A percentile compares a stretch with the other conserved stretches of the same genome.
Evolutionary conservation across 92 coral and sea anemone genomes (phyloP).

Genomic region (Umimayanthus chanpuru): DNA sequence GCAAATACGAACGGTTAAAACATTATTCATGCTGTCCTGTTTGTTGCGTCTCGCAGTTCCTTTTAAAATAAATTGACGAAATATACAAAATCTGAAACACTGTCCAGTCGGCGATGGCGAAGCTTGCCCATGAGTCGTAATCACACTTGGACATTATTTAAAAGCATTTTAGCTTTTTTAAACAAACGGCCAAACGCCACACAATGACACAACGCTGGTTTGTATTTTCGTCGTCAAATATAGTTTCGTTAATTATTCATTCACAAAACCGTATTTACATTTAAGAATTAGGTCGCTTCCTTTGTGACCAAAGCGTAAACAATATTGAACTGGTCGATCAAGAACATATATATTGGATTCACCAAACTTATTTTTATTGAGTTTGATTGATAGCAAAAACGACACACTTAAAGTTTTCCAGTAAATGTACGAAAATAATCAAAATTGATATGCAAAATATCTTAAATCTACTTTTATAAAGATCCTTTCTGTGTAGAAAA

Average conservation of each 20-base stretch:
- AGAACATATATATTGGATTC: slow-evolving; percentile 19
- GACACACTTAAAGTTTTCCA: neutral
- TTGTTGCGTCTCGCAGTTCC: neutral
- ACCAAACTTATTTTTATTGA: neutral
- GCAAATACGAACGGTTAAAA: neutral
- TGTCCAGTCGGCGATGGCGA: neutral
- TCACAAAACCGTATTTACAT: slow-evolving; percentile 71
- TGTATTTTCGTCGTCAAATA: neutral
- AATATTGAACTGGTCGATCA: neutral
- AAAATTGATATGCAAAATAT: neutral
- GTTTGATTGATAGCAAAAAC: neutral
- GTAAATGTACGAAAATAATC: neutral
- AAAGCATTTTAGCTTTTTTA: neutral
- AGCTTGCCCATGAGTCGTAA: neutral
- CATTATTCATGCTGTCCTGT: neutral
- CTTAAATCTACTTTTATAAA: neutral
- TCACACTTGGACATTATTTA: slow-evolving; percentile 3
- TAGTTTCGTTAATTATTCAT: slow-evolving; percentile 63
- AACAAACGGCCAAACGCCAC: slow-evolving; percentile 5
- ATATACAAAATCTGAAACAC: neutral
- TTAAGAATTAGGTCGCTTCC: slow-evolving; percentile 33
- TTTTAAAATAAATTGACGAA: neutral
- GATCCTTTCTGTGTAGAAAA: neutral
- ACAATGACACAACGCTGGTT: neutral
- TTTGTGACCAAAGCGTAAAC: slow-evolving; percentile 9